Evolutionary conservation across 1,140 invertebrate species (phyloP), one percentile per base, ranked within the genome.

Genomic region (Anastatus disparis): DNA sequence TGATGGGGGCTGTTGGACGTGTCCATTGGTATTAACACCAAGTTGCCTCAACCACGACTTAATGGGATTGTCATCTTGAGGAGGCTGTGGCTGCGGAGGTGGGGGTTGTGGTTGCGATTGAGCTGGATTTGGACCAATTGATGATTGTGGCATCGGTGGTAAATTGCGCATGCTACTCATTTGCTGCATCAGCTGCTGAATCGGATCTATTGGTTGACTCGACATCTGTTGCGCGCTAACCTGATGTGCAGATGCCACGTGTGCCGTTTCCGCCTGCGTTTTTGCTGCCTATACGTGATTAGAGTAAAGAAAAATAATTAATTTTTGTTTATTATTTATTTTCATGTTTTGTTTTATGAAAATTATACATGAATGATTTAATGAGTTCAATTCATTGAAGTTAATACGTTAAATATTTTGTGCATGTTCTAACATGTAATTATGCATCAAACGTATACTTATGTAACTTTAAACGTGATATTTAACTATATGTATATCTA

Each of bases 131-230:
- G 76, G 70, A 59, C 74, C 77, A 31, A 84, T 78, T 56, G 74
- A 82, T 20, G 81, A 71, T 13, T 85, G 84, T 17, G 85, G 78
- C 74, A 68, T 80, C 74, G 17, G 53, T 55, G 84, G 85, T 44
- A 88, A 67, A 64, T 83, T 84, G 64, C 86, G 85, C 53, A 87
- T 77, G 42, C 83, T 81, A 50, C 82, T 82, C 83, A 89, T 86
- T 56, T 87, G 87, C 52, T 86, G 86, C 26, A 88, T 86, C 8
- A 88, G 71, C 17, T 88, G 86, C 61, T 88, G 87, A 38, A 89
- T 76, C 9, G 87, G 87, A 78, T 89, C 88, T 13, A 88, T 75
- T 22, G 74, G 56, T n/a, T n/a, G n/a, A 4, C 73, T 62, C 10
- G 74, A 71, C 68, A 70, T 64, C 3, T 74, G 74, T 9, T 55